Conservation (phyloP, 1,140 invertebrate genomes). For the Drosophila guanche region DNA sequence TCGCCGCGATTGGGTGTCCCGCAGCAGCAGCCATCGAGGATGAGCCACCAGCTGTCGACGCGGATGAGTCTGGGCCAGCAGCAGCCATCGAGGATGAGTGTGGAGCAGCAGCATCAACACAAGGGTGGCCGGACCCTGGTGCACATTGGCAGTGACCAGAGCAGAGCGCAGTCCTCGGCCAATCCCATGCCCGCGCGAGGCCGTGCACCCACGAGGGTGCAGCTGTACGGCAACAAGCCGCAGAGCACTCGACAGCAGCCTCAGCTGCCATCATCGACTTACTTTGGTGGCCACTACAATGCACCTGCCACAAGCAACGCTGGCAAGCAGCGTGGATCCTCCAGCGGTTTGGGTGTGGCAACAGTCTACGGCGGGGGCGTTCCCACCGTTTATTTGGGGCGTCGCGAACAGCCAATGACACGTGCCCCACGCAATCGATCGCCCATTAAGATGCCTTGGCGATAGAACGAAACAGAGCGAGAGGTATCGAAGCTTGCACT, state of each 20-base stretch:
- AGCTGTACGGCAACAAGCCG: constrained; percentile 61
- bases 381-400: constrained; percentile 61
- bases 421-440: constrained; percentile 73
- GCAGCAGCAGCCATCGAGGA: background rate
- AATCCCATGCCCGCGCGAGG: constrained; percentile 33
- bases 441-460: constrained; percentile 80
- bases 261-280: constrained; percentile 38
- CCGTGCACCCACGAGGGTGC: constrained; percentile 61
- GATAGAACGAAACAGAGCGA: constrained; percentile 49
- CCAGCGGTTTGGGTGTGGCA: constrained; percentile 8
- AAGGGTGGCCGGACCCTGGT: constrained; percentile 67
- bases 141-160: constrained; percentile 64
- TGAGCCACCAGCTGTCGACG: background rate
- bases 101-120: constrained; percentile 6
- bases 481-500: constrained; percentile 13
- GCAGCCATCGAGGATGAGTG: background rate
- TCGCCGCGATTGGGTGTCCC: no score
- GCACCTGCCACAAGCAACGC: constrained; percentile 38
- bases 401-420: constrained; percentile 53
- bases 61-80: background rate
- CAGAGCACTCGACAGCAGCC: constrained; percentile 20
- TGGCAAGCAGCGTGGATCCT: constrained; percentile 11
- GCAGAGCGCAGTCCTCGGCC: constrained; percentile 21
- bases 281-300: constrained; percentile 71
- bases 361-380: background rate